Evolutionary conservation across 1,140 invertebrate species (phyloP), one percentile per base, ranked within the genome.

Genomic region (Penaeus chinensis): DNA sequence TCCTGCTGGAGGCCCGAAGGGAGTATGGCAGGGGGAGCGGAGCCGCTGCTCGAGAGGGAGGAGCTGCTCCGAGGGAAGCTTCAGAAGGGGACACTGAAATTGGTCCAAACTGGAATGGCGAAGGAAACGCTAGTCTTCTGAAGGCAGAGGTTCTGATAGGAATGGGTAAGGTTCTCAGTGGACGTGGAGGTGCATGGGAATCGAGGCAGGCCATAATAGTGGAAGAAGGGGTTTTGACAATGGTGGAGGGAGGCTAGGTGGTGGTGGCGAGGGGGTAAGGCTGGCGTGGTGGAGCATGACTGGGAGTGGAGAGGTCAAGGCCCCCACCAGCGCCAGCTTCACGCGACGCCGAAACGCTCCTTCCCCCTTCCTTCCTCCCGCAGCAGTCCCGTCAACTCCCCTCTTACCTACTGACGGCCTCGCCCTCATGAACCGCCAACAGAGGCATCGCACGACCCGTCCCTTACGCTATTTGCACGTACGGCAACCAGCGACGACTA

Each of bases 321-420:
- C 47, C 61, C 54, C 22, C 77, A 79, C 61, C 66, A 83, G 24
- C 10, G 71, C 65, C 65, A 71, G 27, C 65, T 27, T 54, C 32
- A 60, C 47, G 77, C 42, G 61, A 60, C 77, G 77, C 37, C 66
- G 47, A 69, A 42, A 83, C 65, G 66, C 79, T 81, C 79, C 79
- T 63, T 24, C 60, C 63, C 79, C 79, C 63, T 61, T 27, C 63
- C 79, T 27, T 81, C 79, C 61, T 81, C 42, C 60, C 47, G 37
- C 77, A 79, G 37, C 54, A 79, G 77, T 79, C 54, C n/a, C 32
- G 77, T 10, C 77, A 79, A 60, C 22, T 16, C 77, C 22, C 77
- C 54, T 24, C 61, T 79, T 79, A 24, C 77, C 47, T 60, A 60
- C n/a, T 60, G 61, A 24, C 77, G 18, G 42, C n/a, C 22, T 32